Percentiles rank a stretch among this genome's conserved stretches.
Evolutionary conservation across 2,888 invertebrate species (phyloP).

Genomic region (Drosophila kokeensis): DNA sequence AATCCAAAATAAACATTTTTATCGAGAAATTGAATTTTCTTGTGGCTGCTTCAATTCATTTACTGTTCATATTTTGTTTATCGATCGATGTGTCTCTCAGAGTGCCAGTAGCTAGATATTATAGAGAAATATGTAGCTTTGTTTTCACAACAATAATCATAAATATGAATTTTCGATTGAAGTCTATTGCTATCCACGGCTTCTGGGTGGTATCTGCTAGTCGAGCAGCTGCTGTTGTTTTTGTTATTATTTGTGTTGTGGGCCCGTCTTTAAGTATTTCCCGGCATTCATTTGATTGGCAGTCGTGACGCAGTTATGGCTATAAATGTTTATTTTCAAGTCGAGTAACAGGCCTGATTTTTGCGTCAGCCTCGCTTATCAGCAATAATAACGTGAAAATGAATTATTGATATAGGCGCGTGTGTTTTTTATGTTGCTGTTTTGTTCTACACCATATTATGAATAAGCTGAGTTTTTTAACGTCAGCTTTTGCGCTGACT

Average conservation of each 20-base stretch:
- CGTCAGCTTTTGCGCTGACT: constrained; percentile 5
- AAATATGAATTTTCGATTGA: not conserved
- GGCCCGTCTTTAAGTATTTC: too few species aligned
- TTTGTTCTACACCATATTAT: not conserved
- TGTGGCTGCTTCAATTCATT: not conserved
- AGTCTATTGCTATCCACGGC: constrained; percentile 1
- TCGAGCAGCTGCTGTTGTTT: not conserved
- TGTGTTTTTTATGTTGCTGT: not conserved
- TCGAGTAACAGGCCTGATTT: not conserved
- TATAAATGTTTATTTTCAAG: not conserved
- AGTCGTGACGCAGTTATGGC: not conserved
- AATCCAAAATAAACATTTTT: not conserved
- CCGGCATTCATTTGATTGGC: not conserved
- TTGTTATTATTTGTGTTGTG: constrained; percentile 2
- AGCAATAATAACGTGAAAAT: too few species aligned
- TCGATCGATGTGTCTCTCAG: not conserved
- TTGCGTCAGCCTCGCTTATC: not conserved
- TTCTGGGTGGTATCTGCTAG: constrained; percentile 1
- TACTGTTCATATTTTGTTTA: not conserved
- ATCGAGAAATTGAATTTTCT: not conserved
- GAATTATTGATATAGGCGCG: not conserved
- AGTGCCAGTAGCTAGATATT: too few species aligned
- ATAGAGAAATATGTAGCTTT: too few species aligned
- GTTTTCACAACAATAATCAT: not conserved
- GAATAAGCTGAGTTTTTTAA: not conserved